Percentiles rank a stretch among this genome's conserved stretches.
These are phyloP conservation scores for Poeciliopsis presidionis DNA, from an alignment of 2,797 vertebrate species.

Conservation along the genomic window DNA sequence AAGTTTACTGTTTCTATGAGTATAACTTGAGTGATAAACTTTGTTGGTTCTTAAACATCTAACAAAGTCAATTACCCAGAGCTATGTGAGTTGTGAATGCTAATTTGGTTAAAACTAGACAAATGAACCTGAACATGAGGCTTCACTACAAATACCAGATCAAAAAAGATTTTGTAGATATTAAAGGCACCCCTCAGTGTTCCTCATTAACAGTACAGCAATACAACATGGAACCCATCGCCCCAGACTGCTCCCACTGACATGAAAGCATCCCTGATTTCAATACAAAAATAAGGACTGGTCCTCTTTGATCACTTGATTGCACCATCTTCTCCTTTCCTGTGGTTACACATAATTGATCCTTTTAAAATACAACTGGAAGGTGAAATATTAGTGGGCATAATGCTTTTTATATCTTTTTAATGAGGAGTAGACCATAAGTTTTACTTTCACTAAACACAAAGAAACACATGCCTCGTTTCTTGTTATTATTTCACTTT, in stretches of 20 bases:
- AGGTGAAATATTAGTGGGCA: constrained; percentile 28
- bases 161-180: constrained; percentile 29
- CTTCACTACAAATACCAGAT: constrained; percentile 9
- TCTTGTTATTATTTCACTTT: neutral
- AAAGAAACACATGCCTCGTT: neutral
- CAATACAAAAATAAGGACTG: constrained; percentile 25
- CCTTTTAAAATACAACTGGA: constrained; percentile 12
- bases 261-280: constrained; percentile 44
- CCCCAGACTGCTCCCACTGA: constrained; percentile 15
- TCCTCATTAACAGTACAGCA: constrained; percentile 47
- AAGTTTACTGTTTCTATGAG: neutral
- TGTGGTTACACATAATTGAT: constrained; percentile 16
- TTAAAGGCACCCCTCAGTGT: constrained; percentile 11
- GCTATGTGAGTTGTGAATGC: constrained; percentile 6
- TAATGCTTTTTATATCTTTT: constrained; percentile 11
- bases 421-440: constrained; percentile 20
- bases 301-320: constrained; percentile 37
- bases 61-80: neutral
- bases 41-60: neutral
- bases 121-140: constrained; percentile 20
- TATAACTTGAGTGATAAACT: neutral
- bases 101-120: constrained; percentile 20
- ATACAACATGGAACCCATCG: constrained; percentile 24
- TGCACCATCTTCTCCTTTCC: constrained; percentile 20
- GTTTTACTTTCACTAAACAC: neutral